Evolutionary conservation across 2,797 vertebrate species (phyloP).

Genomic region (Sardinella longiceps): DNA sequence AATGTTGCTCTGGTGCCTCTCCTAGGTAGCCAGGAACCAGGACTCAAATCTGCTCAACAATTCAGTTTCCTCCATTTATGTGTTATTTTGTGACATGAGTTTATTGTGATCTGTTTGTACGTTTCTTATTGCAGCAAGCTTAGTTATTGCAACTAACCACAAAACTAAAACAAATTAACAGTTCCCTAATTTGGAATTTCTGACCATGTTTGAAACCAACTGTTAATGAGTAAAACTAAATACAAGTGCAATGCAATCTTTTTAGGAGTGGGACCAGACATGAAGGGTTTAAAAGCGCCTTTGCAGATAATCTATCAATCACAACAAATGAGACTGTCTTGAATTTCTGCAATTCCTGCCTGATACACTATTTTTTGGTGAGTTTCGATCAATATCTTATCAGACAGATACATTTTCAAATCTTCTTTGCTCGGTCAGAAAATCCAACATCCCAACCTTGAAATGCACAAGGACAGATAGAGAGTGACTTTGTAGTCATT

Average conservation of each 20-base stretch:
- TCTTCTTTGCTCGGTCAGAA: conserved; percentile 10
- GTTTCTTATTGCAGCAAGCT: too few relatives aligned
- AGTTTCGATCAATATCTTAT: conserved; percentile 9
- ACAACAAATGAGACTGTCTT: conserved; percentile 12
- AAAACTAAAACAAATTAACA: neutral
- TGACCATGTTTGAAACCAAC: neutral
- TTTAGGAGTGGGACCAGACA: neutral
- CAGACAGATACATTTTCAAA: conserved; percentile 19
- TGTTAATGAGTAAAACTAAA: too few relatives aligned
- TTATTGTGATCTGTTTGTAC: neutral
- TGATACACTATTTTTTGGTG: neutral
- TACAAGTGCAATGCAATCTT: neutral
- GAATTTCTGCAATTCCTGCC: neutral
- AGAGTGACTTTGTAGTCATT: neutral
- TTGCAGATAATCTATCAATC: conserved; percentile 13
- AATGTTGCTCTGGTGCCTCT: neutral
- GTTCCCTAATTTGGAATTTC: neutral
- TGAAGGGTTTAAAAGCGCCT: neutral
- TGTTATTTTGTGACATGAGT: neutral
- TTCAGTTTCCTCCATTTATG: neutral
- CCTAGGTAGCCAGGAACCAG: neutral
- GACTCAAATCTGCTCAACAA: neutral
- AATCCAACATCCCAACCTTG: conserved; percentile 7
- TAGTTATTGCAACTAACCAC: too few relatives aligned
- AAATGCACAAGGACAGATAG: neutral